Base-by-base conservation (phyloP, 2,797 vertebrate species). In the Enteromius viviparus region DNA sequence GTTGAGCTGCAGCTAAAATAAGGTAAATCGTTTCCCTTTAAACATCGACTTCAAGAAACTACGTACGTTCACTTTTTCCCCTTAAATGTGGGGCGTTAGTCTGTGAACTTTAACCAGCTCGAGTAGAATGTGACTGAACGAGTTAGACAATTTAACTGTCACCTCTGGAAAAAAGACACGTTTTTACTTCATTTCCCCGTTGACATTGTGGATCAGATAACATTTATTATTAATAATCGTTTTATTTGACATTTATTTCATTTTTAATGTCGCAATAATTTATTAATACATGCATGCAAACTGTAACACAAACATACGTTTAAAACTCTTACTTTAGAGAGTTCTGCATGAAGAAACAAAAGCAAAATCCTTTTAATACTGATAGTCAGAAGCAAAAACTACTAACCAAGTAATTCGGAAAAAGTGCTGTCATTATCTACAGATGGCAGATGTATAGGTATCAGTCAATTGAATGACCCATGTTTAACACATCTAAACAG, bases 101-200 rank as follows among this genome's bases (percentile, higher is more conserved):
- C 40, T 62, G 51, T 86, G 74, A 87, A 87, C 53, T 17, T 40
- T 76, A 72, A 84, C 76, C 86, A 87, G 87, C 89, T 93, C 94
- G 92, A 90, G 6, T 85, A 93, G 92, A 95, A 95, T 95, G 94
- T 87, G 81, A 92, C 87, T 90, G 21, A 86, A 89, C 94, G 53
- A 87, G 94, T 94, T 91, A 53, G 78, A 85, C 89, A 89, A 87
- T 84, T 82, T 47, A 83, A 86, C 87, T 81, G 62, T 81, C 88
- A 85, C 47, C 86, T 87, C 51, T 62, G 40, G 51, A 55, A 51
- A 26, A 55, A 60, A 62, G 26, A 76, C 76, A 85, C 47, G 47
- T 29, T 14, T 42, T 69, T 58, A 45, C 12, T 82, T 76, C 1
- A 29, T 62, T 37, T 64, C 19, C 14, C 19, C 6, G 47, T 55